Conservation (phyloP, 1,140 invertebrate species). For the Leptinotarsa lineolata region DNA sequence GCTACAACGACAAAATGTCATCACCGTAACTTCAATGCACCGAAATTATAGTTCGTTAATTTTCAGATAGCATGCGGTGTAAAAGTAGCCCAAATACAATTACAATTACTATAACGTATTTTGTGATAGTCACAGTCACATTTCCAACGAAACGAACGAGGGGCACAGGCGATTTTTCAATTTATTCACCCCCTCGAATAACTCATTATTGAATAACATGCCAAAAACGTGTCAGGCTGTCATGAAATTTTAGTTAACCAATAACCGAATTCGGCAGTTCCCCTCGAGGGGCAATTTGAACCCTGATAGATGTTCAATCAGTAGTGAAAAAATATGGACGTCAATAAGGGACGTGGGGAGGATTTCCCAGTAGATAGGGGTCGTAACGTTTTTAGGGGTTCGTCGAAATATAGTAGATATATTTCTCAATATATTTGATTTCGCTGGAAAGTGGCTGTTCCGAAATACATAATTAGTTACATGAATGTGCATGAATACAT, state of each 20-base stretch:
- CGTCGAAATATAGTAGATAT: no score
- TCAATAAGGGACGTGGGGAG: not conserved
- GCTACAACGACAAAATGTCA: no score
- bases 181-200: conserved; percentile 28
- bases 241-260: conserved; percentile 29
- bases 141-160: conserved; percentile 11
- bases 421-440: no score
- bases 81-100: not conserved
- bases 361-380: not conserved
- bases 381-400: not conserved
- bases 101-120: conserved; percentile 12
- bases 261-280: conserved; percentile 22
- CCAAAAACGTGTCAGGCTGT: conserved; percentile 29
- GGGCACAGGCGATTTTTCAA: conserved; percentile 26
- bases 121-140: conserved; percentile 5
- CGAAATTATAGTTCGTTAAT: no score
- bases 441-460: no score
- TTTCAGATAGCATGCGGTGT: no score
- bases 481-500: no score
- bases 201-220: conserved; percentile 28
- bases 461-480: no score
- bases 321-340: conserved; percentile 25
- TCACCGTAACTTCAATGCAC: no score
- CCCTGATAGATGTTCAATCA: conserved; percentile 16
- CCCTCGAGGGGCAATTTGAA: conserved; percentile 25